Evolutionary conservation across 64 coral and sea anemone species (phyloP).

Genomic region (Dendrophyllia cribrosa): DNA sequence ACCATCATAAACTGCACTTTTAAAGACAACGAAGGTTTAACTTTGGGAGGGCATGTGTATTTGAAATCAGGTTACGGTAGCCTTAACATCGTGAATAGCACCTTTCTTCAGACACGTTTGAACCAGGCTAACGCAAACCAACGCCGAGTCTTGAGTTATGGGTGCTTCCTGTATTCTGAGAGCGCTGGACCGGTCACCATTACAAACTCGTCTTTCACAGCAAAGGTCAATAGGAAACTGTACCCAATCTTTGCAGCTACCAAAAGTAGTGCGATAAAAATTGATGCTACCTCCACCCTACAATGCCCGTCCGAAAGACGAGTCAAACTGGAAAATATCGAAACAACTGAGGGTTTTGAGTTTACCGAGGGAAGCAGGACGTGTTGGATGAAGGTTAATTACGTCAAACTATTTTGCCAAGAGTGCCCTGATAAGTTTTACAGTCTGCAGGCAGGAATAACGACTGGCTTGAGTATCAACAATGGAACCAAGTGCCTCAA

Average conservation of each 20-base stretch:
- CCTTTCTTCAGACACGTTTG: slow-evolving; percentile 12
- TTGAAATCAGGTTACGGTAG: slow-evolving; percentile 25
- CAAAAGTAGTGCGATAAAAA: slow-evolving; percentile 1
- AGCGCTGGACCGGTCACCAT: not conserved
- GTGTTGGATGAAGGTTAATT: slow-evolving; percentile 15
- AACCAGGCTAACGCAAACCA: not conserved
- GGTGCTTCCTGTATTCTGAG: slow-evolving; percentile 7
- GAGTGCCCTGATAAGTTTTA: slow-evolving; percentile 39
- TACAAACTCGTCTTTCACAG: slow-evolving; percentile 15
- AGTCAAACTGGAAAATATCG: not conserved
- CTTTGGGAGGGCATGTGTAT: not conserved
- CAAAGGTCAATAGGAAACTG: not conserved
- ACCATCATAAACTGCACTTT: slow-evolving; percentile 31
- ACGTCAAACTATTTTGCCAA: slow-evolving; percentile 19
- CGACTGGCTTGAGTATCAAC: not conserved
- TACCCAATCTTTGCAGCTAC: slow-evolving; percentile 4
- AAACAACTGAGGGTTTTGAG: not conserved
- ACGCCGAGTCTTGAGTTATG: not conserved
- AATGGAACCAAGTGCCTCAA: slow-evolving; percentile 46
- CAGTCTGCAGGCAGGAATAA: slow-evolving; percentile 28
- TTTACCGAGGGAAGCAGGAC: not conserved
- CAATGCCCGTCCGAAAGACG: not conserved
- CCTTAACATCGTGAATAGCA: slow-evolving; percentile 12
- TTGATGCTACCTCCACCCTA: not conserved
- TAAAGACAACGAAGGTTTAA: slow-evolving; percentile 31